phyloP scores from a whole-genome alignment of 2,797 vertebrate genomes.

The Myioborus miniatus region DNA sequence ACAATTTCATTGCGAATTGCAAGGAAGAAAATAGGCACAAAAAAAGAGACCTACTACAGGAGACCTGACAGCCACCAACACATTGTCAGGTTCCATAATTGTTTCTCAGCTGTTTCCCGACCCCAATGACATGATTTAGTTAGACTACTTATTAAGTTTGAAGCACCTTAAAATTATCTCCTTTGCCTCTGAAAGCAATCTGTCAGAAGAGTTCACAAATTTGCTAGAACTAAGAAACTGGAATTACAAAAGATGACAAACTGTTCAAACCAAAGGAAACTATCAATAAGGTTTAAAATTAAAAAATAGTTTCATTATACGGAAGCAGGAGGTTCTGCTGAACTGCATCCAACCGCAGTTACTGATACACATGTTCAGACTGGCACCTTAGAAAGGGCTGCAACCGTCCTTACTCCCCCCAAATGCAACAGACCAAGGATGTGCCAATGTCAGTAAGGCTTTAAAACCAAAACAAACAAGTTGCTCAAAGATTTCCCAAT shows the following conservation, averaged over 20 bases:
- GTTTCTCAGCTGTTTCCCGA: not conserved
- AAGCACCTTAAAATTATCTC: conserved; percentile 26
- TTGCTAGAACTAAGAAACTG: not conserved
- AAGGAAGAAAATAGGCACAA: conserved; percentile 2
- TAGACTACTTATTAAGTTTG: conserved; percentile 1
- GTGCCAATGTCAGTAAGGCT: not conserved
- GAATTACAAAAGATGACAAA: not conserved
- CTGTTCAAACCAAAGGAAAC: not conserved
- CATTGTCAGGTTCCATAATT: not conserved
- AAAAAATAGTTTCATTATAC: not conserved
- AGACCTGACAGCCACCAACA: not conserved
- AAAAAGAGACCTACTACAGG: not conserved
- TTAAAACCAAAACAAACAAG: conserved; percentile 30
- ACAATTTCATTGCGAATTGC: not conserved
- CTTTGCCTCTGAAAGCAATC: not conserved
- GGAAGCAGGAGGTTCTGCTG: not conserved
- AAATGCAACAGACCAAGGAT: not conserved
- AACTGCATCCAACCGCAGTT: not conserved
- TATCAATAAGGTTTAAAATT: not conserved
- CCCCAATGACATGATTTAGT: not conserved
- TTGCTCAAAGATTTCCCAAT: conserved; percentile 11
- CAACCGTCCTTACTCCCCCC: not conserved
- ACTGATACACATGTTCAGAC: not conserved
- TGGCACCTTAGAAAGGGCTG: not conserved
- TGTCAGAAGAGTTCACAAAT: not conserved